Evolutionary conservation across 2,888 invertebrate species (phyloP), one percentile per base, ranked within the genome.

Genomic region (Morpho helenor): DNA sequence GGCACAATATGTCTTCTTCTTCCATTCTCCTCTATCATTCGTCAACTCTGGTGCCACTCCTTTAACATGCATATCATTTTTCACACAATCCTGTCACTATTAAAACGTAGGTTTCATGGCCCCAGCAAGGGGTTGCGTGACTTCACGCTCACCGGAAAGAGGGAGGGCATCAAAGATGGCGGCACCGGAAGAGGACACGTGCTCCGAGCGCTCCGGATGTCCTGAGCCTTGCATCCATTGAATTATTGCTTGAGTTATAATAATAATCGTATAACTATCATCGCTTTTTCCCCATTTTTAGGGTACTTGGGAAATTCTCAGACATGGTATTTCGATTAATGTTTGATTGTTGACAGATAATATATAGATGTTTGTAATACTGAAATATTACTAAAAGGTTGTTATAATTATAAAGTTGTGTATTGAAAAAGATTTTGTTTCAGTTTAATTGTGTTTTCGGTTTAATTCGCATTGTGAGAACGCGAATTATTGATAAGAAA

Each of bases 121-220:
- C 76, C 69, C 56, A 68, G 74, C 77, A 89, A 88, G 84, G 88
- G 87, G 86, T 88, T 87, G 86, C 81, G 79, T 81, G 83, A 74
- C 78, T 72, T 73, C 71, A 73, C 76, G 69, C 68, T 71, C 66
- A 68, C 81, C 87, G 89, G 88, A 89, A 80, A 68, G 69, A 67
- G 73, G 75, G 73, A 76, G 80, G 75, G 73, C 77, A 76, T 79
- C 81, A 84, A 88, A 89, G 88, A 89, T 89, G 88, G 87, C 88
- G 79, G 77, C 76, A 73, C 80, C 86, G 89, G 89, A 89, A 80
- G 68, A 76, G 67, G 89, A 90, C 89, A 90, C 89, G 89, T 90
- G 89, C 89, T 90, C 79, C 70, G 69, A 70, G 73, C 81, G 74
- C 87, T 73, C 85, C 87, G 89, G 89, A 90, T 73, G 75, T 89